Evolutionary conservation across 1,140 invertebrate genomes (phyloP), one percentile per base, ranked within the genome.

Genomic region (Bemisia tabaci): DNA sequence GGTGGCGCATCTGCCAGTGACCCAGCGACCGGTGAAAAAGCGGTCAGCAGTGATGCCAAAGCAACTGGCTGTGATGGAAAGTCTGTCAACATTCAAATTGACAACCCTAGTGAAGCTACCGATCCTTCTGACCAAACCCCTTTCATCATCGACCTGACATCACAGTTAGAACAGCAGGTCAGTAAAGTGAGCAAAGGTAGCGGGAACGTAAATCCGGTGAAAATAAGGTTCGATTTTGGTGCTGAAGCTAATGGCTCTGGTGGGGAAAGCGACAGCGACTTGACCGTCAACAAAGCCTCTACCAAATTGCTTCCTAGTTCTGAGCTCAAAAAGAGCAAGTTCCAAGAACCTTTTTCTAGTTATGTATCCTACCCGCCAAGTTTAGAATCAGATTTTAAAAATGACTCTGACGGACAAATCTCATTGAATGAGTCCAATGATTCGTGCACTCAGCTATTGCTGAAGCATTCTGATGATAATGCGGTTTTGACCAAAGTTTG

Each of bases 21-120:
- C 22, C 2, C 25, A 1, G 22, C 59, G 5, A 25, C 63, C 21
- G 69, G 64, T 25, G 68, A 64, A 59, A 69, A 64, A 12, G 67
- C 68, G 12, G 62, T 62, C 22, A 48, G 33, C 17, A 59, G 9
- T 26, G 61, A 23, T 39, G 60, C 26, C 17, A 64, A 66, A 59
- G 62, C 59, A 1, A 64, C 26, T 1, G 59, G 64, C 9, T 62
- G 62, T 11, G 68, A 69, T 59, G 68, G 70, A 22, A 70, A 72
- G n/a, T 71, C 71, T 17, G 68, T 74, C 2, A 74, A 74, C 23
- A 73, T 74, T 61, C 68, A 74, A 65, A 73, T 74, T 27, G 69
- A 72, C 39, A 67, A 48, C 17, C 17, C 33, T 48, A 48, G 17
- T 48, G 66, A 67, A 58, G 62, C 62, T 27, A 58, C 62, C 59